phyloP scores from a whole-genome alignment of 2,113 vertebrate species.

The Hemiprocne comata region DNA sequence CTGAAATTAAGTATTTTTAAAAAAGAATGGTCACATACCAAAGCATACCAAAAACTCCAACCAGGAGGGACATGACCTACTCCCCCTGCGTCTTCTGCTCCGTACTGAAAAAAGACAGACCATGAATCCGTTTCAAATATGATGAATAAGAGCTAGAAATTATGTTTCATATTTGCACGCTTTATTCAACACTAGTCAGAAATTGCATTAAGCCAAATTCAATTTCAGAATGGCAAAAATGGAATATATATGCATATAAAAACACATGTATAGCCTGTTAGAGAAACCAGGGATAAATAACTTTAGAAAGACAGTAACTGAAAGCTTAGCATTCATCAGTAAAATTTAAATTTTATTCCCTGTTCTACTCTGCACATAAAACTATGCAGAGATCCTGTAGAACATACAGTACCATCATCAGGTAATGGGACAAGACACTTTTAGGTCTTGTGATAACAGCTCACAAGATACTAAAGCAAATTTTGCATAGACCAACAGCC shows the following conservation, averaged over 20 bases:
- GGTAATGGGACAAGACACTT: not conserved
- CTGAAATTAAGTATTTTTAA: not conserved
- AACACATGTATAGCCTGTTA: rapidly evolving
- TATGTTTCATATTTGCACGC: not conserved
- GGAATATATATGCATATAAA: not conserved
- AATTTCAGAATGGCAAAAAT: not conserved
- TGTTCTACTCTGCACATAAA: not conserved
- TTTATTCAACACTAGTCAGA: not conserved
- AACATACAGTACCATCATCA: not conserved
- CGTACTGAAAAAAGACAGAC: constrained; percentile 81
- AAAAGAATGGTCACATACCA: constrained; percentile 79
- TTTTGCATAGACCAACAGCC: not conserved
- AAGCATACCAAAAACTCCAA: constrained; percentile 94
- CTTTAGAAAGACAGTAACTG: not conserved
- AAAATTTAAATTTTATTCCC: not conserved
- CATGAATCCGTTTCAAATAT: not conserved
- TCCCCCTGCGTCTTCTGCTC: constrained; percentile 87
- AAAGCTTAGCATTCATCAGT: not conserved
- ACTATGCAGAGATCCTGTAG: not conserved
- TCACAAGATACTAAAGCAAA: not conserved
- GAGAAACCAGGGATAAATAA: not conserved
- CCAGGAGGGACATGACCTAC: constrained; percentile 89
- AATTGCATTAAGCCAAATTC: not conserved
- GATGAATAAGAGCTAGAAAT: not conserved
- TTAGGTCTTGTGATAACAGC: not conserved